Percentiles rank a stretch among this genome's conserved stretches.
Evolutionary conservation across 2,113 vertebrate genomes (phyloP).

Genomic region (Ptilorrhoa leucosticta): DNA sequence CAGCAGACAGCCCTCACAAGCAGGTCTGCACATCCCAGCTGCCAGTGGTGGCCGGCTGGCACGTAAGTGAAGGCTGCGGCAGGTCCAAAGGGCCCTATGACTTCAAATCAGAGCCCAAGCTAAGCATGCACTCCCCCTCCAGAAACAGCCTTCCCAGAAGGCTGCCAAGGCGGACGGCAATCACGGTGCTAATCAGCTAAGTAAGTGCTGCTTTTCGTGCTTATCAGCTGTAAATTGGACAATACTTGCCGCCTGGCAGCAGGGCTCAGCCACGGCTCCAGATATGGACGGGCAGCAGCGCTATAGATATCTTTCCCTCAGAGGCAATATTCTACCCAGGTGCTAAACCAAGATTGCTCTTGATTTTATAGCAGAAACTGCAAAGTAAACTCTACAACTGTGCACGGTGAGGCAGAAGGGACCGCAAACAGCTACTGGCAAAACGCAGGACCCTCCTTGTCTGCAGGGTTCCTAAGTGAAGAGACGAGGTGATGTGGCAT

Average conservation of each 20-base stretch:
- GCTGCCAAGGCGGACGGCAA: background rate
- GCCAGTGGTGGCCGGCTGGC: background rate
- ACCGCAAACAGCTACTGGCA: background rate
- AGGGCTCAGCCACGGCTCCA: background rate
- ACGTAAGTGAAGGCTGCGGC: background rate
- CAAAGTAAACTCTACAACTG: background rate
- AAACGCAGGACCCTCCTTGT: too few relatives aligned
- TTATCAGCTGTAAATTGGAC: conserved; percentile 16
- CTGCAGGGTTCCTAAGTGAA: background rate
- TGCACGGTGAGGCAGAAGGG: background rate
- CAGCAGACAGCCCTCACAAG: fast-evolving
- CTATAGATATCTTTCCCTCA: background rate
- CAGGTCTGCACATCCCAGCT: background rate
- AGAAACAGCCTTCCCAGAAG: background rate
- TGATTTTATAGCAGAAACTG: background rate
- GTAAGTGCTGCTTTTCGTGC: background rate
- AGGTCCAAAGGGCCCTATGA: background rate
- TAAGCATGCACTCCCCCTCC: background rate
- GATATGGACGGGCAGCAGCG: background rate
- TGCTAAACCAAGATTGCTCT: background rate
- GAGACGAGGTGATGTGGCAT: fast-evolving
- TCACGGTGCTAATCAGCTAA: background rate
- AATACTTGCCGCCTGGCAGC: background rate
- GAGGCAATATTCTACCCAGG: background rate
- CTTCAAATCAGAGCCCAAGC: background rate